A percentile compares a stretch with the other conserved stretches of the same genome.
Evolutionary conservation across 2,113 vertebrate species (phyloP).

Genomic region (Semicossyphus pulcher): DNA sequence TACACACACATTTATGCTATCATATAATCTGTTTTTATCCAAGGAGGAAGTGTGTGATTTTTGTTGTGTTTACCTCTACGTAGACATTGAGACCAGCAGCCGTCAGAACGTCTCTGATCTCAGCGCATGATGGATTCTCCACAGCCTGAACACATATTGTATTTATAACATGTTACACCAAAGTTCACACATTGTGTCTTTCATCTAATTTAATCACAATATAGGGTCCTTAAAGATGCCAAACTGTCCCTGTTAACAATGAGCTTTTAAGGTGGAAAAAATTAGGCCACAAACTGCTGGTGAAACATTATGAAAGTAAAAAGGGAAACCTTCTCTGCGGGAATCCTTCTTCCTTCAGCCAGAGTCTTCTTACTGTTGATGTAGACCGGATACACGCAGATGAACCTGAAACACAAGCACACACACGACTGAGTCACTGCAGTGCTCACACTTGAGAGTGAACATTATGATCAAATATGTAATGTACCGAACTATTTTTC

Average conservation of each 20-base stretch:
- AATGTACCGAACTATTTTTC: too few relatives aligned
- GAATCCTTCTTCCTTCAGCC: slow-evolving; percentile 94
- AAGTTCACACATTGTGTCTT: too few relatives aligned
- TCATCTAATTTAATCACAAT: too few relatives aligned
- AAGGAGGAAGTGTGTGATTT: neutral
- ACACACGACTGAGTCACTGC: neutral
- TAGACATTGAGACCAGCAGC: slow-evolving; percentile 91
- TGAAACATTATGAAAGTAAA: neutral
- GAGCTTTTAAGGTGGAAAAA: neutral
- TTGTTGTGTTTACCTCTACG: slow-evolving; percentile 81
- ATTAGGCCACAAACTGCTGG: too few relatives aligned
- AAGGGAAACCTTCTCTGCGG: slow-evolving; percentile 88
- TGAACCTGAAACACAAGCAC: slow-evolving; percentile 84
- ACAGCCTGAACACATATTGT: slow-evolving; percentile 88
- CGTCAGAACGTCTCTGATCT: slow-evolving; percentile 93
- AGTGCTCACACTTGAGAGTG: neutral
- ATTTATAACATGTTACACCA: too few relatives aligned
- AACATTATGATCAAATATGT: too few relatives aligned
- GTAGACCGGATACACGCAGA: slow-evolving; percentile 95
- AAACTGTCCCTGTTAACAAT: too few relatives aligned
- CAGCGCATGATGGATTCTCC: slow-evolving; percentile 94
- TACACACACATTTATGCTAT: neutral
- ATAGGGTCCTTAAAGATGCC: too few relatives aligned
- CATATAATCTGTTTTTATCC: neutral
- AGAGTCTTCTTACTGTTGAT: slow-evolving; percentile 98